phyloP scores from a whole-genome alignment of 2,888 invertebrate species.

The Gastrophysa polygoni region DNA sequence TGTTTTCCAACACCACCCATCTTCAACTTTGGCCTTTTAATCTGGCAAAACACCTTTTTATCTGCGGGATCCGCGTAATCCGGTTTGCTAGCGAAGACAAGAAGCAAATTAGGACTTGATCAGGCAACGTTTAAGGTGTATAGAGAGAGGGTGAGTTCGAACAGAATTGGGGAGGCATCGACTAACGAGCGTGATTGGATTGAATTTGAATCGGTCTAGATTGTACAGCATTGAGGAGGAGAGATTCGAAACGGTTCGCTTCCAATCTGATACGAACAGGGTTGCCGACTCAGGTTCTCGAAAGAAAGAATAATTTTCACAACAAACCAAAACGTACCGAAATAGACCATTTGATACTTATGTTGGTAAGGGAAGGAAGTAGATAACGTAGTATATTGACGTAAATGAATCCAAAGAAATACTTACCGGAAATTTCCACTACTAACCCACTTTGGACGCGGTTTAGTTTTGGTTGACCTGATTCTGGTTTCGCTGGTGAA shows the following conservation, averaged over 20 bases:
- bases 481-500: too few species aligned
- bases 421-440: too few species aligned
- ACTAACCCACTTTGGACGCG: too few species aligned
- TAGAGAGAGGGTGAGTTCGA: slow-evolving; percentile 50
- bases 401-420: too few species aligned
- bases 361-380: too few species aligned
- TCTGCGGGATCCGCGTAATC: slow-evolving; percentile 44
- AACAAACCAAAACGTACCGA: too few species aligned
- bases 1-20: background rate
- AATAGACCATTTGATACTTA: too few species aligned
- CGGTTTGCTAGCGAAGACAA: slow-evolving; percentile 57
- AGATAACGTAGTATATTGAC: too few species aligned
- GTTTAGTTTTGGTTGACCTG: too few species aligned
- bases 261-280: slow-evolving; percentile 11
- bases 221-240: slow-evolving; percentile 56
- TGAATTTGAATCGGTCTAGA: slow-evolving; percentile 58
- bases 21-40: background rate
- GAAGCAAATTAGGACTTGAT: slow-evolving; percentile 57
- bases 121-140: slow-evolving; percentile 55
- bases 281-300: too few species aligned
- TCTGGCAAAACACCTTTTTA: slow-evolving; percentile 16
- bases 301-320: too few species aligned
- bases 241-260: slow-evolving; percentile 36
- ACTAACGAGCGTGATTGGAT: slow-evolving; percentile 57
- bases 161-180: slow-evolving; percentile 54